phyloP scores from a whole-genome alignment of 37 sponge, comb jelly and placozoan genomes.

The Halisarca cf. caerulea region DNA sequence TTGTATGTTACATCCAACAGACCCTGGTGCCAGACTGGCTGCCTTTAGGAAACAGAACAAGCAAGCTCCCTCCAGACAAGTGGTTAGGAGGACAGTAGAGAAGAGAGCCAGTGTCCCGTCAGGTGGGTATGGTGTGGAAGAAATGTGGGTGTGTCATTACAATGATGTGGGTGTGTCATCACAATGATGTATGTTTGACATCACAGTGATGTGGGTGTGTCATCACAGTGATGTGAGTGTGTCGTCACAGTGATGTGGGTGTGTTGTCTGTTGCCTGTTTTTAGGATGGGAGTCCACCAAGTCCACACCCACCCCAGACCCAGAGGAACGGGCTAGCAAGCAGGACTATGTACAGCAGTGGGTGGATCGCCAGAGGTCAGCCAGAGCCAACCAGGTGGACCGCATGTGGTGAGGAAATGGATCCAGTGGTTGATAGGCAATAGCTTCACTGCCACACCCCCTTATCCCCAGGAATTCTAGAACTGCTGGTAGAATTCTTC shows the following conservation, averaged over 20 bases:
- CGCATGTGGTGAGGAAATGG: not conserved
- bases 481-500: not conserved
- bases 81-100: not conserved
- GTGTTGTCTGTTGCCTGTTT: too few relatives aligned
- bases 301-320: slow-evolving; percentile 17
- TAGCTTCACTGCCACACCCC: not conserved
- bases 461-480: not conserved
- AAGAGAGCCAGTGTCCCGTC: not conserved
- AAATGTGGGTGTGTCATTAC: too few relatives aligned
- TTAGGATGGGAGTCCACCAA: not conserved
- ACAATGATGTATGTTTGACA: not conserved
- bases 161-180: not conserved
- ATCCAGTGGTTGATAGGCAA: not conserved
- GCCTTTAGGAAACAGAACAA: slow-evolving; percentile 29
- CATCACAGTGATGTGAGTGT: too few relatives aligned
- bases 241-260: too few relatives aligned
- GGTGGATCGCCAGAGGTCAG: not conserved
- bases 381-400: not conserved
- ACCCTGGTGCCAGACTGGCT: slow-evolving; percentile 33
- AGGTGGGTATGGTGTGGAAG: slow-evolving; percentile 13
- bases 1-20: not conserved
- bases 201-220: too few relatives aligned
- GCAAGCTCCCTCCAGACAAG: not conserved
- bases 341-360: not conserved
- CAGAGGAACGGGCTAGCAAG: not conserved